These are phyloP conservation scores for Ommatoiulus sabulosus DNA, from an alignment of 2,888 invertebrate genomes.

Conservation along the genomic window DNA sequence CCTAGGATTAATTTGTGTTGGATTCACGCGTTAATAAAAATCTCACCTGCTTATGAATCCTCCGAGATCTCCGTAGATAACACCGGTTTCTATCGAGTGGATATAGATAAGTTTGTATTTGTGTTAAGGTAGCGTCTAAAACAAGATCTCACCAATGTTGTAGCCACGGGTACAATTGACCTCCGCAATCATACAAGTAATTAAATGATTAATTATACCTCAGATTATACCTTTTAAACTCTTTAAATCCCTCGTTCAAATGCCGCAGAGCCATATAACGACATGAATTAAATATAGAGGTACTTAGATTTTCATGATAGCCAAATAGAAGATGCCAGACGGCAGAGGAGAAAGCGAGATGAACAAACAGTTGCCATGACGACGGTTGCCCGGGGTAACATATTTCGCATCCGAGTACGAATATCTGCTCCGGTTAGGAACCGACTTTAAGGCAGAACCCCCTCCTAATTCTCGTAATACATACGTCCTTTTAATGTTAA, in stretches of 20 bases:
- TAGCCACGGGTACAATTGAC: background rate
- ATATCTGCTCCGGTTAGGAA: background rate
- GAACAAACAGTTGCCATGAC: conserved; percentile 3
- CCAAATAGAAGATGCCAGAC: conserved; percentile 3
- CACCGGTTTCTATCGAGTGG: too few species aligned
- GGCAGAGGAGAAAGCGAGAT: conserved; percentile 3
- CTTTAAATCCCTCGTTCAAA: background rate
- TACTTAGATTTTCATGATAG: conserved; percentile 19
- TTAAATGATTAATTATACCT: conserved; percentile 1
- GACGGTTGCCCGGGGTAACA: background rate
- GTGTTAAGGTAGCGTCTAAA: background rate
- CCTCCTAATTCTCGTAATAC: background rate
- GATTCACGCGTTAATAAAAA: too few species aligned
- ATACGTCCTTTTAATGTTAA: background rate
- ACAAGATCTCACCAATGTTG: background rate
- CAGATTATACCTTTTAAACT: conserved; percentile 12
- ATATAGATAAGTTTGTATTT: too few species aligned
- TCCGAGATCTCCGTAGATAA: too few species aligned
- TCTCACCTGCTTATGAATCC: too few species aligned
- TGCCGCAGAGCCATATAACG: background rate
- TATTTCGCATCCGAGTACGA: background rate
- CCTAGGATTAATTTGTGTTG: too few species aligned
- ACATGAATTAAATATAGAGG: background rate
- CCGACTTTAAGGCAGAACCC: background rate
- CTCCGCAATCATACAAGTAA: background rate